Evolutionary conservation across 1,140 invertebrate species (phyloP).

Genomic region (Anoplolepis gracilipes): DNA sequence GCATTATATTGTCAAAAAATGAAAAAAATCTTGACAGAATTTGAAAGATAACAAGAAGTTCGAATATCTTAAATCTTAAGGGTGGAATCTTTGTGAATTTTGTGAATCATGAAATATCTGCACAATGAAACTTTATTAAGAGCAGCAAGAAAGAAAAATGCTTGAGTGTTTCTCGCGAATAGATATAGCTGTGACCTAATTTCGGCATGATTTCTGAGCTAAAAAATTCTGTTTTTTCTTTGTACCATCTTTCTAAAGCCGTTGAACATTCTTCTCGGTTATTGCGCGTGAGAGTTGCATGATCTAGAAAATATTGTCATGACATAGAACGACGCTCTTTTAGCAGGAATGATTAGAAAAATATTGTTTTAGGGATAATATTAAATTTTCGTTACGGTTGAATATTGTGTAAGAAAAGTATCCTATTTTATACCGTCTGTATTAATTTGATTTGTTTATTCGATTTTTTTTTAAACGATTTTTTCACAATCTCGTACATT

Average conservation of each 20-base stretch:
- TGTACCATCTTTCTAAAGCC: background rate
- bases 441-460: background rate
- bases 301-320: conserved; percentile 7
- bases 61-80: background rate
- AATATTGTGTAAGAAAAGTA: background rate
- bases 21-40: background rate
- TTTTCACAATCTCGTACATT: conserved; percentile 7
- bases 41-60: background rate
- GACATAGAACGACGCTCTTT: background rate
- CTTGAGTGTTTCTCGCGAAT: background rate
- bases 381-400: background rate
- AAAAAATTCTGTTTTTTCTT: conserved; percentile 27
- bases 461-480: background rate
- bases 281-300: conserved; percentile 12
- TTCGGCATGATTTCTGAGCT: background rate
- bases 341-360: background rate
- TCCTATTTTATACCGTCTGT: background rate
- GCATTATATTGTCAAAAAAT: background rate
- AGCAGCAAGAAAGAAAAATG: conserved; percentile 5
- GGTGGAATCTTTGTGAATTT: background rate
- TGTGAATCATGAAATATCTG: background rate
- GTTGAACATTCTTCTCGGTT: background rate
- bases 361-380: background rate
- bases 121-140: background rate
- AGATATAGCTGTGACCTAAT: conserved; percentile 31